These are phyloP conservation scores for Cydia amplana DNA, from an alignment of 1,140 invertebrate genomes.

Conservation along the genomic window DNA sequence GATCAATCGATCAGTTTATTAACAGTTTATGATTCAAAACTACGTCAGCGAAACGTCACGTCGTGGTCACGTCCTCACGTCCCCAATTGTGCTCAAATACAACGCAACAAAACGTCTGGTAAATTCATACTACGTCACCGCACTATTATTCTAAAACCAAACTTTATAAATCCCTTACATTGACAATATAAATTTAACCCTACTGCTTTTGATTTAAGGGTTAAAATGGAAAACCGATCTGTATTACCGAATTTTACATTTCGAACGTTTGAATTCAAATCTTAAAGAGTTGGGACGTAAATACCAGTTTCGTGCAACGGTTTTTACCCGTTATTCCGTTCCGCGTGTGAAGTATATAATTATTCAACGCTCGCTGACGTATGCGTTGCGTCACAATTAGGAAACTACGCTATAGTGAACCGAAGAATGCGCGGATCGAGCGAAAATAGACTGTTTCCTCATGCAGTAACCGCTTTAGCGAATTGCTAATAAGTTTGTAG, in stretches of 20 bases:
- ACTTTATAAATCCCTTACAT: background rate
- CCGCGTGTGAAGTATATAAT: background rate
- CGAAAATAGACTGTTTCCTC: constrained; percentile 10
- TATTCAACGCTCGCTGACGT: constrained; percentile 23
- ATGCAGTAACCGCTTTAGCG: background rate
- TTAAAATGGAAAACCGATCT: background rate
- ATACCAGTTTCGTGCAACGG: background rate
- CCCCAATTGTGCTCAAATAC: background rate
- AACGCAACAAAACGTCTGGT: constrained; percentile 21
- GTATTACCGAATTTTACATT: background rate
- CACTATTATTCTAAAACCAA: constrained; percentile 19
- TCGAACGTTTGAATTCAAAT: constrained; percentile 8
- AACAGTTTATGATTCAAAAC: background rate
- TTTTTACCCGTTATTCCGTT: background rate
- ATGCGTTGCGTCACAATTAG: constrained; percentile 21
- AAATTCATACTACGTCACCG: constrained; percentile 11
- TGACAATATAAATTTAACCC: background rate
- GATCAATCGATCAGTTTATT: background rate
- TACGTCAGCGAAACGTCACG: constrained; percentile 13
- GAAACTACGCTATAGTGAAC: constrained; percentile 1
- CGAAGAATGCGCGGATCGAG: background rate
- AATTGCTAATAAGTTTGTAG: constrained; percentile 11
- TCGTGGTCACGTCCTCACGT: background rate
- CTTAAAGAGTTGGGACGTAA: background rate
- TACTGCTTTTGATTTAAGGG: background rate